phyloP scores from a whole-genome alignment of 1,140 invertebrate genomes.

The Lepidostoma basale region DNA sequence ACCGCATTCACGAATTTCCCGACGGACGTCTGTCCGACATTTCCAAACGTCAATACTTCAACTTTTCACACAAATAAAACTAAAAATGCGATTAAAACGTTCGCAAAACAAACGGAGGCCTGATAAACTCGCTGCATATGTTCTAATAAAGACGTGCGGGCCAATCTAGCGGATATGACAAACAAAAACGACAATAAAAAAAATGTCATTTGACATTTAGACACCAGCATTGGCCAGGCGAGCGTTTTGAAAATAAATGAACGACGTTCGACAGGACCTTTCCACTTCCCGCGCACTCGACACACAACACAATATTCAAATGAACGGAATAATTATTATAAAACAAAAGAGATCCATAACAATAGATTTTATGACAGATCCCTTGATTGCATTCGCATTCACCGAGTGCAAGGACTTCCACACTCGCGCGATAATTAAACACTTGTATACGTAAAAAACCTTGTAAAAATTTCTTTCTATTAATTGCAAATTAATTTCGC shows the following conservation, averaged over 20 bases:
- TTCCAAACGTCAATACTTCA: not conserved
- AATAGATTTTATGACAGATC: constrained; percentile 18
- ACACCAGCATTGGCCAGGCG: not conserved
- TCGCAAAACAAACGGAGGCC: not conserved
- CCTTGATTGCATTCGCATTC: not conserved
- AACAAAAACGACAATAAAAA: constrained; percentile 16
- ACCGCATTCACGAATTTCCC: not conserved
- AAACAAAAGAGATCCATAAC: constrained; percentile 17
- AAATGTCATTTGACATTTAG: constrained; percentile 24
- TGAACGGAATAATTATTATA: not conserved
- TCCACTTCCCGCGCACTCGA: not conserved
- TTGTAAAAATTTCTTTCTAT: too few species aligned
- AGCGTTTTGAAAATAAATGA: constrained; percentile 11
- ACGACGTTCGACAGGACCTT: too few species aligned
- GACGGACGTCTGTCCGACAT: not conserved
- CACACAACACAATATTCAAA: not conserved
- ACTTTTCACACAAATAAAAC: not conserved
- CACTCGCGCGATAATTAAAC: too few species aligned
- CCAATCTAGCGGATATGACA: constrained; percentile 2
- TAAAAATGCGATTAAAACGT: not conserved
- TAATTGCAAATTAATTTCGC: not conserved
- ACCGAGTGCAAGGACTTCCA: too few species aligned
- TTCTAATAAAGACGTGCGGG: not conserved
- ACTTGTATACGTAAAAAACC: too few species aligned
- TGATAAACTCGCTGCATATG: constrained; percentile 12